Evolutionary conservation across 2,888 invertebrate species (phyloP), one percentile per base, ranked within the genome.

Genomic region (Crossocerus cetratus): DNA sequence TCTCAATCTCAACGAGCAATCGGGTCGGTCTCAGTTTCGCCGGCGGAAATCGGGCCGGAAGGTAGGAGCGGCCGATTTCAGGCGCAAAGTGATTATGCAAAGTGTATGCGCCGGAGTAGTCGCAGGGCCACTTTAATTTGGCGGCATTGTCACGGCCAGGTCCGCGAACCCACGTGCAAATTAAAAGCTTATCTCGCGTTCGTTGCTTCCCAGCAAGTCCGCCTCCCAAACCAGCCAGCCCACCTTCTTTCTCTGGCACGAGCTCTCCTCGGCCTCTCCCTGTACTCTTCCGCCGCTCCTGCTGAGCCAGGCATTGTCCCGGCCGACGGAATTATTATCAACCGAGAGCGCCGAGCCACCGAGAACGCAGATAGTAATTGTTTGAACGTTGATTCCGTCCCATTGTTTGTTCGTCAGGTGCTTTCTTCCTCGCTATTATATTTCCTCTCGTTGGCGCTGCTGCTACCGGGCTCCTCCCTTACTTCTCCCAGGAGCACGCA

Each of bases 151-250:
- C 80, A 78, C 72, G 53, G 59, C 43, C 21, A 49, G 49, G 32
- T 4, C 61, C 60, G 66, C 72, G 60, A 70, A 72, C 69, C 77
- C 68, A 74, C 72, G 75, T 69, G 84, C 86, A 85, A 86, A 86
- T 86, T 84, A 86, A 86, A 86, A 86, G 86, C 86, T 86, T 85
- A 86, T 86, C 86, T 81, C 81, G 69, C 76, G 70, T 77, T 73
- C 77, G 78, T 74, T 69, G 65, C 70, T 64, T 65, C 75, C 66
- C 59, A 56, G 58, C 58, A 58, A 58, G 66, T 57, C 75, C 59
- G 45, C 62, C 70, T n/a, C 62, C 59, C 43, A 53, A 54, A 43
- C 23, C 32, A 8, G 5, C 32, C 32, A 1, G 1, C 32, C 32
- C 3, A 0, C 32, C 32, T 32, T 32, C 32, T 49, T 49, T 49